Evolutionary conservation across 2,888 invertebrate genomes (phyloP).

Genomic region (Philonicus albiceps): DNA sequence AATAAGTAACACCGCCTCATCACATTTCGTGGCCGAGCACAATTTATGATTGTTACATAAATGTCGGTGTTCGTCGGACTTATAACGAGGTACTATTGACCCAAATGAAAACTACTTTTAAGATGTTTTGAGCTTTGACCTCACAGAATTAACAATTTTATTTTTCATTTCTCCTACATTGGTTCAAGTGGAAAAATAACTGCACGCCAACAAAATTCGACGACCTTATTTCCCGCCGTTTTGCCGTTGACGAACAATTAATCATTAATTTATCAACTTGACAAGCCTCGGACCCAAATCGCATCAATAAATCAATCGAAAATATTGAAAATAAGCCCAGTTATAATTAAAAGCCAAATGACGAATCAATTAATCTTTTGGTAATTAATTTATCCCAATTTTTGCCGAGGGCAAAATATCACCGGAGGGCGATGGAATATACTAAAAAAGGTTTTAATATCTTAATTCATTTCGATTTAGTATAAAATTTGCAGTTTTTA

Average conservation of each 20-base stretch:
- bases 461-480: neutral
- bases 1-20: neutral
- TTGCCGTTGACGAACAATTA: conserved; percentile 4
- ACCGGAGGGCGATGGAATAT: neutral
- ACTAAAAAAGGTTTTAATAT: neutral
- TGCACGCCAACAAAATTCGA: neutral
- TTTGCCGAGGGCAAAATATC: neutral
- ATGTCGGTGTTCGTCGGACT: neutral
- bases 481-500: neutral
- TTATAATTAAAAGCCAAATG: conserved; percentile 22
- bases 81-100: neutral
- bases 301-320: conserved; percentile 28
- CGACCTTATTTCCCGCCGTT: neutral
- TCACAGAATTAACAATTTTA: neutral
- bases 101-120: conserved; percentile 1
- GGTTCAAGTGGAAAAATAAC: neutral
- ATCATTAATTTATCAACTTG: conserved; percentile 32
- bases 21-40: neutral
- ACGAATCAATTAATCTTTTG: conserved; percentile 26
- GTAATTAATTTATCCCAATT: neutral
- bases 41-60: neutral
- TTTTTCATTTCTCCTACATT: neutral
- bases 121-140: conserved; percentile 6
- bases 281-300: conserved; percentile 1
- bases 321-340: neutral